Evolutionary conservation across 2,888 invertebrate genomes (phyloP).

Genomic region (Papilio protenor): DNA sequence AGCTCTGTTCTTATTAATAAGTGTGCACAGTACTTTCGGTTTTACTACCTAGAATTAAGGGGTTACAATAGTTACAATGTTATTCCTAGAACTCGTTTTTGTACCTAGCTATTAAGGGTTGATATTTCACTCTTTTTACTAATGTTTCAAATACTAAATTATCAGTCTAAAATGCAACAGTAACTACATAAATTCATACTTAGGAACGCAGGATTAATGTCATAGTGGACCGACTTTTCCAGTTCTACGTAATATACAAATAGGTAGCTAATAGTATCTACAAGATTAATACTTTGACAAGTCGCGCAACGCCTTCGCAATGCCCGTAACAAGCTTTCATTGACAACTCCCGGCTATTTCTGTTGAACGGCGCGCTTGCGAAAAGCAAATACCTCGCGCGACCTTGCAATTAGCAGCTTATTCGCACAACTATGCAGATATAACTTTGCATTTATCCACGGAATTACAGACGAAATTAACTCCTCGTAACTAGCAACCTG

Average conservation of each 20-base stretch:
- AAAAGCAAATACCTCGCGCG: slow-evolving; percentile 67
- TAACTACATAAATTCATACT: background rate
- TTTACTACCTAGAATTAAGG: background rate
- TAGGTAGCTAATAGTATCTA: slow-evolving; percentile 5
- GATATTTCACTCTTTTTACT: background rate
- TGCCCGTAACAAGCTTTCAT: slow-evolving; percentile 48
- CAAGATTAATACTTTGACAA: slow-evolving; percentile 17
- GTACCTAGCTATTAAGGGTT: background rate
- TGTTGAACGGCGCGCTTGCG: slow-evolving; percentile 58
- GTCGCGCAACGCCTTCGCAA: slow-evolving; percentile 34
- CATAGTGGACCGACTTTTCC: background rate
- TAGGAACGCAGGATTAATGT: background rate
- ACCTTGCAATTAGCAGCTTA: slow-evolving; percentile 63
- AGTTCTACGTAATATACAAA: background rate
- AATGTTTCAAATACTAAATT: background rate
- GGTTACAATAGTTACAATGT: background rate
- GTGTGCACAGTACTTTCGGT: background rate
- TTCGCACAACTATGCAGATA: slow-evolving; percentile 55
- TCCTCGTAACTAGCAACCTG: background rate
- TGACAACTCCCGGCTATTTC: slow-evolving; percentile 62
- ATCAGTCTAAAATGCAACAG: background rate
- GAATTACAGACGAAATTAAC: background rate
- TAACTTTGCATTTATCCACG: background rate
- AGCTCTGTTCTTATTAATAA: background rate
- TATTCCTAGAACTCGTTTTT: background rate